phyloP scores from a whole-genome alignment of 64 coral and sea anemone genomes.

The Cladopsammia gracilis region DNA sequence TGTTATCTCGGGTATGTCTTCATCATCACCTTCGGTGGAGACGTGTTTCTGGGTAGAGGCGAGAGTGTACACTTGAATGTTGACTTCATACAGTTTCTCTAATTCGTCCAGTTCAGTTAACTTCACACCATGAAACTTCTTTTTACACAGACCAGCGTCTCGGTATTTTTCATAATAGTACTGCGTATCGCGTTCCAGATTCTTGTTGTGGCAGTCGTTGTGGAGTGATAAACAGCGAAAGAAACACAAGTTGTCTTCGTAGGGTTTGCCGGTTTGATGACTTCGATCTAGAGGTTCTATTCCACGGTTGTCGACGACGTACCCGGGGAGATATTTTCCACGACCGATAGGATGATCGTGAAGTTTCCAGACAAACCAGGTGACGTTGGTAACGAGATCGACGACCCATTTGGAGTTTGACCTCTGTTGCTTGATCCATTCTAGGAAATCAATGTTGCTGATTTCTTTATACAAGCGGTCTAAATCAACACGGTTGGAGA shows the following conservation, averaged over 20 bases:
- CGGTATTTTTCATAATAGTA: neutral
- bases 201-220: neutral
- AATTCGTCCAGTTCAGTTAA: no score
- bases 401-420: conserved; percentile 4
- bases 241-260: conserved; percentile 10
- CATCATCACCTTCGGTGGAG: no score
- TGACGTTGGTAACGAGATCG: neutral
- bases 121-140: no score
- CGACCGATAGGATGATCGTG: neutral
- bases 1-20: no score
- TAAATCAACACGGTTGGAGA: neutral
- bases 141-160: no score
- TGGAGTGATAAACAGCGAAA: neutral
- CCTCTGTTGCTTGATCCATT: neutral
- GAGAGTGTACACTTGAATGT: no score
- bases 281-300: no score
- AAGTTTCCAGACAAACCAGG: neutral
- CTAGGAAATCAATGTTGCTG: neutral
- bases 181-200: neutral
- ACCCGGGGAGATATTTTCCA: no score
- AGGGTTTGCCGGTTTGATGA: neutral
- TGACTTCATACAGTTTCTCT: no score
- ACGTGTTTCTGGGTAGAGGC: no score
- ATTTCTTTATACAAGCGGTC: neutral
- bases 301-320: neutral